Evolutionary conservation across 2,888 invertebrate genomes (phyloP).

Genomic region (Caradrina kadenii): DNA sequence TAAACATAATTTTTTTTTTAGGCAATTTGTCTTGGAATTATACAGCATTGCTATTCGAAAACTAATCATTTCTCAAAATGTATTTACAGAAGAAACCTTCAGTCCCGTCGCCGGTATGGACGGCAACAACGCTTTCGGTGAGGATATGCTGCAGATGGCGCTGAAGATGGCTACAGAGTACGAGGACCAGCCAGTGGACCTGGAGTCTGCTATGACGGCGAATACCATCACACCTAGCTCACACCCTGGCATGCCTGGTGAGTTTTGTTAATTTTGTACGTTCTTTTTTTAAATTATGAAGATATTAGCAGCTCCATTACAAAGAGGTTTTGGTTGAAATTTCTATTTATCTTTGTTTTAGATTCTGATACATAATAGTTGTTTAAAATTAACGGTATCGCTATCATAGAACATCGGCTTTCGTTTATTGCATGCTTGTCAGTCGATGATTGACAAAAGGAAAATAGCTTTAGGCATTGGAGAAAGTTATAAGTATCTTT

Average conservation of each 20-base stretch:
- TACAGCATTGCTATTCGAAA: no score
- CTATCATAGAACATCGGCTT: no score
- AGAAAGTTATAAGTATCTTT: no score
- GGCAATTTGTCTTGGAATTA: neutral
- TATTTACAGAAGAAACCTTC: constrained; percentile 88
- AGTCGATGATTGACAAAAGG: no score
- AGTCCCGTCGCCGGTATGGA: constrained; percentile 92
- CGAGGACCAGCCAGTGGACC: constrained; percentile 95
- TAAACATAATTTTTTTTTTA: no score
- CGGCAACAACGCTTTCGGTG: constrained; percentile 93
- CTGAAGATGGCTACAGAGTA: constrained; percentile 96
- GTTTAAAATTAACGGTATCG: no score
- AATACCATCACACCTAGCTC: constrained; percentile 94
- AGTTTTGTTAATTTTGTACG: constrained; percentile 42
- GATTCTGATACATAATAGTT: no score
- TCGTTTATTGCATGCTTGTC: no score
- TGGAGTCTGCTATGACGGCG: constrained; percentile 95
- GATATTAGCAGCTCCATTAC: no score
- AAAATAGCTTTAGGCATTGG: no score
- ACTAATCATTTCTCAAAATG: neutral
- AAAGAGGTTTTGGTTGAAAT: no score
- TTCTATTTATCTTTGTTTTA: no score
- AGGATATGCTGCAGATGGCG: constrained; percentile 96
- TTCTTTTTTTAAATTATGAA: neutral
- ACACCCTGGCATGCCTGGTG: constrained; percentile 90